Evolutionary conservation across 2,113 vertebrate genomes (phyloP), one percentile per base, ranked within the genome.

Genomic region (Festucalex cinctus): DNA sequence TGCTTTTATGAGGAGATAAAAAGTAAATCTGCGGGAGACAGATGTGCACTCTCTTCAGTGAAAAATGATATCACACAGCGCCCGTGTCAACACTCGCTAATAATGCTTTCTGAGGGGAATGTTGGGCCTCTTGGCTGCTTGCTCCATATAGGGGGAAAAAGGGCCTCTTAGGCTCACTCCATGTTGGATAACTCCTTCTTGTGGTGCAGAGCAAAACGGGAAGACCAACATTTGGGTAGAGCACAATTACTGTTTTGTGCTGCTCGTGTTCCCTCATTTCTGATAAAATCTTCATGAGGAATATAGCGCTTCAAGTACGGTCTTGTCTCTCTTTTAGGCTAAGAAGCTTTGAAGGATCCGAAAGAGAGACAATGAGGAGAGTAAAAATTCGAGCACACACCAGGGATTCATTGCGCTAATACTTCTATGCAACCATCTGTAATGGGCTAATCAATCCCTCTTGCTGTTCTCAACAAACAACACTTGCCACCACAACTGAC

Each of bases 41-140:
- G 61, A 75, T 81, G 71, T 69, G 70, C 74, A 69, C 78, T 72
- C 60, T 17, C 60, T 43, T 62, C 82, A 72, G 79, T 35, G 65
- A 75, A 86, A 86, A 86, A 76, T 77, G 73, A 88, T 85, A 82
- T 86, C 81, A 79, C 62, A 69, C 77, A 77, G 83, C 67, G 74
- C 73, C 84, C 75, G 75, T 85, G 86, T 86, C 85, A 88, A 83
- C 82, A 84, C 83, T 86, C 80, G 73, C 64, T 79, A 86, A 88
- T 88, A 85, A 74, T 68, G 71, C 77, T 71, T 83, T 83, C 72
- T 83, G 76, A 79, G 78, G 84, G 81, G 78, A 86, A 85, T 76
- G 81, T 66, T 79, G 81, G 80, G 87, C 84, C 87, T 88, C 86
- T 79, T 85, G 76, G 72, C 81, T 64, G 49, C 69, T 69, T 75